phyloP scores from a whole-genome alignment of 2,888 invertebrate species.

The Ochlodes sylvanus region DNA sequence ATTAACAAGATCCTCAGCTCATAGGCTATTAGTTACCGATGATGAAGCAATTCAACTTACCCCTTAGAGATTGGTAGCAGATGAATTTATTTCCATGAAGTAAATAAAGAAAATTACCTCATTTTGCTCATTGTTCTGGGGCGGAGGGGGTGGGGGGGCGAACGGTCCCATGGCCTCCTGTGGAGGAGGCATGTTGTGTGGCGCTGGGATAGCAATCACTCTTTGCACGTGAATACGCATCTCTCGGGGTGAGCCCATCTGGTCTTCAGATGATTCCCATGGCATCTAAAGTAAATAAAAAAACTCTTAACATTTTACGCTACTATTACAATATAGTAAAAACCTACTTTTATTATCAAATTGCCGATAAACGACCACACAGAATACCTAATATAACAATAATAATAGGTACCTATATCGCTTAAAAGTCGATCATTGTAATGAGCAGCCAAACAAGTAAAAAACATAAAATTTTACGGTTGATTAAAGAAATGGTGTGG shows the following conservation, averaged over 20 bases:
- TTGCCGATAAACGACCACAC: too few species aligned
- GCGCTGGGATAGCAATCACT: slow-evolving; percentile 76
- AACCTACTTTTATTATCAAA: too few species aligned
- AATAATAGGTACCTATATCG: too few species aligned
- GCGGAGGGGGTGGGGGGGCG: slow-evolving; percentile 70
- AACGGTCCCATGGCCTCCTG: slow-evolving; percentile 67
- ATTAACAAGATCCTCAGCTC: neutral
- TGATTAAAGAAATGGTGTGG: too few species aligned
- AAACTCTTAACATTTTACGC: neutral
- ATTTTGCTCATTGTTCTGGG: slow-evolving; percentile 60
- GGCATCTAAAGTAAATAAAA: slow-evolving; percentile 63
- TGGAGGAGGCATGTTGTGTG: slow-evolving; percentile 65
- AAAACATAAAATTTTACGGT: too few species aligned
- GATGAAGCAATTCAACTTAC: neutral
- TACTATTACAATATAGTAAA: too few species aligned
- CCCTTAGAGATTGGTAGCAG: neutral
- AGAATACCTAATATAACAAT: too few species aligned
- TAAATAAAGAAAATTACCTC: slow-evolving; percentile 55
- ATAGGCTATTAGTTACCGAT: neutral
- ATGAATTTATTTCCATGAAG: neutral
- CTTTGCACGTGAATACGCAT: slow-evolving; percentile 83
- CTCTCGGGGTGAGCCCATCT: slow-evolving; percentile 69
- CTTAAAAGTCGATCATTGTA: too few species aligned
- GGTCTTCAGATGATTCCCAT: slow-evolving; percentile 80
- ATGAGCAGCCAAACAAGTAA: too few species aligned